phyloP scores from a whole-genome alignment of 2,888 invertebrate genomes.

The Scelioninae gen. 1 region DNA sequence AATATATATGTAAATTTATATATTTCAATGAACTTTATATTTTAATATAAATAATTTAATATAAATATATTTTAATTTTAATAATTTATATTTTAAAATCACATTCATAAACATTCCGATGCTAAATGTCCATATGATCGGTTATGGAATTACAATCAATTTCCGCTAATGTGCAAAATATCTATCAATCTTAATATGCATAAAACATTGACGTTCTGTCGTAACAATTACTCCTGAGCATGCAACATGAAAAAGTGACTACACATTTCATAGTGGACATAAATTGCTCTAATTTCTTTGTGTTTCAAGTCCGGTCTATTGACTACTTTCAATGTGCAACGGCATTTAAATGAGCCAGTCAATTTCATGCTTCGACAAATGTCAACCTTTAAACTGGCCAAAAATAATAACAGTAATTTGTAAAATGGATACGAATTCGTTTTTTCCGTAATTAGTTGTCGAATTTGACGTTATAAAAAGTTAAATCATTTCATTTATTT shows the following conservation, averaged over 20 bases:
- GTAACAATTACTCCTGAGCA: constrained; percentile 37
- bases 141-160: constrained; percentile 26
- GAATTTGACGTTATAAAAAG: background rate
- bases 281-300: constrained; percentile 60
- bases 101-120: no score
- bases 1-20: no score
- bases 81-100: no score
- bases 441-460: constrained; percentile 27
- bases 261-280: constrained; percentile 34
- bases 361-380: constrained; percentile 49
- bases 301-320: constrained; percentile 39
- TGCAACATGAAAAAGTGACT: constrained; percentile 36
- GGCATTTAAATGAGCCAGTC: constrained; percentile 45
- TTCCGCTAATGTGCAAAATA: constrained; percentile 7
- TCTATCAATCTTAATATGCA: constrained; percentile 39
- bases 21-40: no score
- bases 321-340: constrained; percentile 41
- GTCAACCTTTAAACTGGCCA: constrained; percentile 40
- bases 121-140: background rate
- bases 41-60: no score
- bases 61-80: no score
- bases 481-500: no score
- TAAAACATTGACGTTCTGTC: constrained; percentile 7
- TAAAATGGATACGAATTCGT: constrained; percentile 13
- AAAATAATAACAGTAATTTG: constrained; percentile 45